Base-by-base conservation (phyloP, 2,888 invertebrate species). In the Notodonta ziczac region DNA sequence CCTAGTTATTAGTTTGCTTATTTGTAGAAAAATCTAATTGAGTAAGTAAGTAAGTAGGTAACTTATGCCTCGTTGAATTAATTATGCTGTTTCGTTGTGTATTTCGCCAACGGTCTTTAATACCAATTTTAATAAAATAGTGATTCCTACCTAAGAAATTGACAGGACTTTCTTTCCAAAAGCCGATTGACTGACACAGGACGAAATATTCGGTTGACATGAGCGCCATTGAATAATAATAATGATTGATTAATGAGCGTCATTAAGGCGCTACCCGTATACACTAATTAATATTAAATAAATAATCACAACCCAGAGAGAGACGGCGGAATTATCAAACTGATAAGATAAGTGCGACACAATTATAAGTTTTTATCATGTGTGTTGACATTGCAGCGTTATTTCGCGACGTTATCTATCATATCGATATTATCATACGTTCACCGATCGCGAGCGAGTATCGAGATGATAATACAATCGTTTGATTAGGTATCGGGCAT, bases 361-460 rank as follows among this genome's bases (percentile, higher is more conserved):
- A 66, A 62, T 70, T 73, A 63, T 60, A 66, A 50, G 51, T 51
- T 63, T 62, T 62, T 65, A 67, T 63, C 65, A 58, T 14, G 16
- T 4, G 48, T 77, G 65, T 75, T 75, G 77, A 72, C 75, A 71
- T 69, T 75, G 75, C 59, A 67, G 67, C 60, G 57, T 62, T 48
- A 60, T 69, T 66, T 73, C 61, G 70, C 65, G 42, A 66, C 60
- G 57, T 57, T 69, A 66, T 64, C 62, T 12, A 12, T 42, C 48
- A 42, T 67, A 69, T 61, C 67, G 44, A 61, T 61, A 35, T 6
- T 35, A 63, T 61, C 69, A 62, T 63, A 56, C 58, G 59, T 63
- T 62, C 57, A 59, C 61, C 62, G 79, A 77, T 73, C 77, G 73
- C 65, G 59, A 66, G 51, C 35, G 68, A 71, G 8, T 54, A 69